phyloP scores from a whole-genome alignment of 2,113 vertebrate genomes.

The Bufo gargarizans region DNA sequence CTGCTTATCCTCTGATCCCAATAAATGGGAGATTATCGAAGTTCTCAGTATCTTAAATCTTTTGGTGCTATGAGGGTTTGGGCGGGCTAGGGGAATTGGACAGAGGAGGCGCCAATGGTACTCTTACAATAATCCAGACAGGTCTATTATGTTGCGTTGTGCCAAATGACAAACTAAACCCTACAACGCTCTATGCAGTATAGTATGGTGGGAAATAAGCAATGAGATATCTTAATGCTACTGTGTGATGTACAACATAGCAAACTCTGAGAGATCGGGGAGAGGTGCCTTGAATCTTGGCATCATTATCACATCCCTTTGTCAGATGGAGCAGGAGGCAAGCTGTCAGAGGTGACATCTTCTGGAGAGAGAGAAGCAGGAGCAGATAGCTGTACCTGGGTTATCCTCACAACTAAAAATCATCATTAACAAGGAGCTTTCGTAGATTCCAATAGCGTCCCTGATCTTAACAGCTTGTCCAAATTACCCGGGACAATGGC shows the following conservation, averaged over 20 bases:
- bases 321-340: constrained; percentile 38
- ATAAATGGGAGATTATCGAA: not conserved
- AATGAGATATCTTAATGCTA: not conserved
- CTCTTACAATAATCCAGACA: not conserved
- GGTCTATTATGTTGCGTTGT: not conserved
- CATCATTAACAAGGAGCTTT: not conserved
- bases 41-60: not conserved
- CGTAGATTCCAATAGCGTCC: not conserved
- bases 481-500: not conserved
- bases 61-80: not conserved
- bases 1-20: not conserved
- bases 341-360: constrained; percentile 50
- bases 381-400: constrained; percentile 1
- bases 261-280: not conserved
- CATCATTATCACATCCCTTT: constrained; percentile 55
- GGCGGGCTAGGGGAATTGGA: not conserved
- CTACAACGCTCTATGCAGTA: not conserved
- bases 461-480: not conserved
- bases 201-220: not conserved
- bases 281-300: not conserved
- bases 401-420: not conserved
- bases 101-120: not conserved
- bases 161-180: not conserved
- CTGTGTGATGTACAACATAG: not conserved
- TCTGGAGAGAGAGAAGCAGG: constrained; percentile 29